phyloP scores from a whole-genome alignment of 2,888 invertebrate genomes.

The Dolomedes plantarius region DNA sequence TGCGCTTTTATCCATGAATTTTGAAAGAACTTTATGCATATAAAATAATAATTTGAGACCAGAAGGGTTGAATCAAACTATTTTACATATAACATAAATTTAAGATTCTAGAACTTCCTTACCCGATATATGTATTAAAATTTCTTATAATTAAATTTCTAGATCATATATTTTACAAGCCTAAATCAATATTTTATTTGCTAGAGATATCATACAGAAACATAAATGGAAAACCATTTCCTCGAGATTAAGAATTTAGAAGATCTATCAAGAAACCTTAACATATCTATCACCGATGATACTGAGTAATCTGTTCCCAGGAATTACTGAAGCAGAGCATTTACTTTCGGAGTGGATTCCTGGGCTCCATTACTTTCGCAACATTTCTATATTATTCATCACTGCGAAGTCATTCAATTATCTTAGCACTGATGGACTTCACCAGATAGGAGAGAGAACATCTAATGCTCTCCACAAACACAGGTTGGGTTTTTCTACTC shows the following conservation, averaged over 20 bases:
- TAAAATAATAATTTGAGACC: too few species aligned
- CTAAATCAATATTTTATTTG: too few species aligned
- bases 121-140: too few species aligned
- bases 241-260: background rate
- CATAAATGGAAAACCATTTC: too few species aligned
- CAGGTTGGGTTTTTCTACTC: conserved; percentile 50
- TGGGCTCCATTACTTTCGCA: conserved; percentile 65
- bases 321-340: background rate
- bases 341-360: conserved; percentile 43
- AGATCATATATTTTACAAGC: too few species aligned
- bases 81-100: too few species aligned
- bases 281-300: conserved; percentile 38
- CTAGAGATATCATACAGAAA: too few species aligned
- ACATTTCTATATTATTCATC: conserved; percentile 66
- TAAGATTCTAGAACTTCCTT: too few species aligned
- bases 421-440: conserved; percentile 46
- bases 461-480: conserved; percentile 63
- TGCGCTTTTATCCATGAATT: too few species aligned
- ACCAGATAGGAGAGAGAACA: conserved; percentile 1
- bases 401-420: conserved; percentile 66
- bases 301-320: conserved; percentile 39
- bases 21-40: too few species aligned
- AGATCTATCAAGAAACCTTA: conserved; percentile 49
- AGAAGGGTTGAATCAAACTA: too few species aligned
- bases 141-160: too few species aligned